These are phyloP conservation scores for Eledona agricola DNA, from an alignment of 2,888 invertebrate genomes.

Conservation along the genomic window DNA sequence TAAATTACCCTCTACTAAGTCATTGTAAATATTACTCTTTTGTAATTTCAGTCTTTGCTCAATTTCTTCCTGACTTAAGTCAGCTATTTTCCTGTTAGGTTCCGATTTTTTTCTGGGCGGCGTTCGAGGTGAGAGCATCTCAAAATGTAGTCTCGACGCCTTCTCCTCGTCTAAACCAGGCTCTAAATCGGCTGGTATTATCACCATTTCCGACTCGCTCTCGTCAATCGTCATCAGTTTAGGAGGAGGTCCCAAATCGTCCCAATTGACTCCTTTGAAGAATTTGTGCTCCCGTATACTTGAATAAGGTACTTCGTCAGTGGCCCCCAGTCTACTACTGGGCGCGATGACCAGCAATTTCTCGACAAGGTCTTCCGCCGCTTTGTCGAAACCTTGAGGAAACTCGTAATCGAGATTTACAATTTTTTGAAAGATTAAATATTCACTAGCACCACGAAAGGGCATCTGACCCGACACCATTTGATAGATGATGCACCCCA, in stretches of 20 bases:
- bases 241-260: slow-evolving; percentile 83
- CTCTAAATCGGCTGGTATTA: slow-evolving; percentile 81
- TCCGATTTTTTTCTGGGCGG: slow-evolving; percentile 56
- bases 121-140: slow-evolving; percentile 46
- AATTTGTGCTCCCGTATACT: slow-evolving; percentile 88
- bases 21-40: slow-evolving; percentile 78
- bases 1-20: slow-evolving; percentile 88
- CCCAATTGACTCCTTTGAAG: slow-evolving; percentile 86
- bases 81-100: slow-evolving; percentile 65
- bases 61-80: slow-evolving; percentile 73
- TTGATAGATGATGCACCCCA: slow-evolving; percentile 97
- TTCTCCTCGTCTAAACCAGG: slow-evolving; percentile 89
- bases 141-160: slow-evolving; percentile 71
- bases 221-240: slow-evolving; percentile 78
- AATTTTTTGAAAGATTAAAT: slow-evolving; percentile 96
- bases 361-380: slow-evolving; percentile 88
- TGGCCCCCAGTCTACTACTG: slow-evolving; percentile 81
- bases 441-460: slow-evolving; percentile 89
- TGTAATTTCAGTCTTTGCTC: slow-evolving; percentile 75
- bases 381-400: slow-evolving; percentile 87
- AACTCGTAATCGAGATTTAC: slow-evolving; percentile 89
- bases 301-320: slow-evolving; percentile 77
- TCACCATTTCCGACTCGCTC: slow-evolving; percentile 66
- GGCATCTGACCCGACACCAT: slow-evolving; percentile 82
- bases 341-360: slow-evolving; percentile 86